Evolutionary conservation across 1,140 invertebrate species (phyloP).

Genomic region (Vanessa tameamea): DNA sequence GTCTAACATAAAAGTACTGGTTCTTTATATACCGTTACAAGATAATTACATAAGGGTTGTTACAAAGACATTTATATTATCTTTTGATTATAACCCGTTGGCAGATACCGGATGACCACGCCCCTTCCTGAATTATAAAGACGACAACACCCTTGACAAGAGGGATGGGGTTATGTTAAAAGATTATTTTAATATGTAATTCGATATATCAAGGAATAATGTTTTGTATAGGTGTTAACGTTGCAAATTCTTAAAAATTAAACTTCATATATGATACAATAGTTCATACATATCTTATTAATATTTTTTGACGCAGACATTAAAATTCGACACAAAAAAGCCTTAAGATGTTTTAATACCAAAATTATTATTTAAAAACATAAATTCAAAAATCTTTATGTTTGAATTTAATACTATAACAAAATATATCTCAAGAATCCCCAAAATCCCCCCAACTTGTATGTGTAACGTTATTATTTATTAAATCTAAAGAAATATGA

Average conservation of each 20-base stretch:
- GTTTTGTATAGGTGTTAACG: neutral
- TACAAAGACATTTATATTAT: slow-evolving; percentile 47
- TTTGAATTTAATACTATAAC: neutral
- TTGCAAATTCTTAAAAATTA: neutral
- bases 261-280: no score
- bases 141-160: slow-evolving; percentile 44
- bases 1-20: neutral
- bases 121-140: slow-evolving; percentile 63
- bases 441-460: neutral
- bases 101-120: slow-evolving; percentile 62
- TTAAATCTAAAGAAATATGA: neutral
- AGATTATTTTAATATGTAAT: slow-evolving; percentile 34
- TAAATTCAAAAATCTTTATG: no score
- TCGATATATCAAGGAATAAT: slow-evolving; percentile 6
- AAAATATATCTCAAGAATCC: neutral
- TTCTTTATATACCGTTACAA: slow-evolving; percentile 9
- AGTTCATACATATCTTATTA: no score
- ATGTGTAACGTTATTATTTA: neutral
- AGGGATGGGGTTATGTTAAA: slow-evolving; percentile 16
- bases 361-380: no score
- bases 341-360: no score
- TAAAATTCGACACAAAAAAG: no score
- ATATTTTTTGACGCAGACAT: no score
- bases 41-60: slow-evolving; percentile 32
- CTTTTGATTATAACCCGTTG: slow-evolving; percentile 57